Evolutionary conservation across 2,888 invertebrate species (phyloP).

Genomic region (Embidobia sp.): DNA sequence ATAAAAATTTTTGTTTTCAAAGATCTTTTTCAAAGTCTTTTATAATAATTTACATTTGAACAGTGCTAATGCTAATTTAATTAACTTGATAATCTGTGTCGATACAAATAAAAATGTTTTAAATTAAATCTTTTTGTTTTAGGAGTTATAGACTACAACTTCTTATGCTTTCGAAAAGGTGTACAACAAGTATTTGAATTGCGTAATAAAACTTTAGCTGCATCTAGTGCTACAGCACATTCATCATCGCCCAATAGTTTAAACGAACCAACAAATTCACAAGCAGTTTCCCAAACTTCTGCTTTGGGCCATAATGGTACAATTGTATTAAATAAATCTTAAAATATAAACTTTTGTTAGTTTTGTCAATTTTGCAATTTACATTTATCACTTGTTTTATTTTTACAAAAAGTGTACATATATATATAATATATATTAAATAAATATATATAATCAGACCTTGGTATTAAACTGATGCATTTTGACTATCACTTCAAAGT

Average conservation of each 20-base stretch:
- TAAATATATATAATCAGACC: too few species aligned
- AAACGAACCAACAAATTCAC: slow-evolving; percentile 73
- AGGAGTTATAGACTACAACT: slow-evolving; percentile 99
- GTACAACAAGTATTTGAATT: slow-evolving; percentile 97
- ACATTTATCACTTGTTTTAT: slow-evolving; percentile 35
- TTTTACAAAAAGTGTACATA: slow-evolving; percentile 18
- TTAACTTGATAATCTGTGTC: too few species aligned
- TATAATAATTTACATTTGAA: too few species aligned
- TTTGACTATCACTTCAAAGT: too few species aligned
- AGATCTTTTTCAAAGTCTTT: too few species aligned
- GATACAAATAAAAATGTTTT: too few species aligned
- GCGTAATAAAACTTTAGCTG: slow-evolving; percentile 87
- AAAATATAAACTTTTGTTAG: slow-evolving; percentile 10
- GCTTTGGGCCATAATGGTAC: slow-evolving; percentile 54
- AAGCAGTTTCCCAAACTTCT: slow-evolving; percentile 69
- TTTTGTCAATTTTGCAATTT: slow-evolving; percentile 14
- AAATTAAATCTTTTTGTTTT: slow-evolving; percentile 76
- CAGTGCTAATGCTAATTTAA: too few species aligned
- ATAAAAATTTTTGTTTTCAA: too few species aligned
- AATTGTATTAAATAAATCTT: slow-evolving; percentile 42
- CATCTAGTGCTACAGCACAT: slow-evolving; percentile 75
- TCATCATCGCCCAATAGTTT: slow-evolving; percentile 74
- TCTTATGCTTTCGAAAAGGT: slow-evolving; percentile 97
- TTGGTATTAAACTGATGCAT: too few species aligned
- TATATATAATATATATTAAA: too few species aligned